Evolutionary conservation across 2,888 invertebrate species (phyloP).

Genomic region (Athalia circularis): DNA sequence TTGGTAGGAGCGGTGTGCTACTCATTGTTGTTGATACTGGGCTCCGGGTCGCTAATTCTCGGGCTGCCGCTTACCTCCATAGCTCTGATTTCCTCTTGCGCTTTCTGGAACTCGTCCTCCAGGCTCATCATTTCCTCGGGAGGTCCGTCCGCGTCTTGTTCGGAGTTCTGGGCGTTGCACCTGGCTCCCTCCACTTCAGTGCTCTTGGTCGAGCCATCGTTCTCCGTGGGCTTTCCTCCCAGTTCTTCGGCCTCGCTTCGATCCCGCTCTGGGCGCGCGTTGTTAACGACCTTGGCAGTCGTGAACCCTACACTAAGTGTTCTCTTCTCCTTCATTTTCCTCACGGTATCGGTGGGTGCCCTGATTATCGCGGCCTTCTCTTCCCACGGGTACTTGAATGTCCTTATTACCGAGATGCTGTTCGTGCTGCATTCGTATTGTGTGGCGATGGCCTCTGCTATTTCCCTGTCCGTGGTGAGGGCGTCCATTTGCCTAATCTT

Average conservation of each 20-base stretch:
- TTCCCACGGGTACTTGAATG: conserved; percentile 16
- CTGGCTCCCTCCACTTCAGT: no score
- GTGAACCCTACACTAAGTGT: background rate
- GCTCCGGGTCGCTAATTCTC: background rate
- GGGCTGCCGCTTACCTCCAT: background rate
- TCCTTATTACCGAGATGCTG: background rate
- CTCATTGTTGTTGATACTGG: background rate
- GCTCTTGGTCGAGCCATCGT: background rate
- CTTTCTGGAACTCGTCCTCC: no score
- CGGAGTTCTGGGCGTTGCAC: no score
- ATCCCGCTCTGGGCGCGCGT: background rate
- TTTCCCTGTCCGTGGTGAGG: background rate
- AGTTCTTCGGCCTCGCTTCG: background rate
- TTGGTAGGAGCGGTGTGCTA: background rate
- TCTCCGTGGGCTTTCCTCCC: background rate
- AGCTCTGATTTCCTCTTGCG: no score
- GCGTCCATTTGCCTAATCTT: conserved; percentile 1
- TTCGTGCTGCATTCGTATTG: no score
- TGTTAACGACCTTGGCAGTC: background rate
- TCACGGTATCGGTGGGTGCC: background rate
- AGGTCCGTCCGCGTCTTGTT: no score
- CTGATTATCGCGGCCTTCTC: background rate
- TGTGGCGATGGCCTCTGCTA: background rate
- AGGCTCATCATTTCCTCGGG: no score
- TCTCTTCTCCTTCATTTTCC: background rate